These are phyloP conservation scores for Cirrhinus molitorella DNA, from an alignment of 2,797 vertebrate genomes.

Conservation along the genomic window DNA sequence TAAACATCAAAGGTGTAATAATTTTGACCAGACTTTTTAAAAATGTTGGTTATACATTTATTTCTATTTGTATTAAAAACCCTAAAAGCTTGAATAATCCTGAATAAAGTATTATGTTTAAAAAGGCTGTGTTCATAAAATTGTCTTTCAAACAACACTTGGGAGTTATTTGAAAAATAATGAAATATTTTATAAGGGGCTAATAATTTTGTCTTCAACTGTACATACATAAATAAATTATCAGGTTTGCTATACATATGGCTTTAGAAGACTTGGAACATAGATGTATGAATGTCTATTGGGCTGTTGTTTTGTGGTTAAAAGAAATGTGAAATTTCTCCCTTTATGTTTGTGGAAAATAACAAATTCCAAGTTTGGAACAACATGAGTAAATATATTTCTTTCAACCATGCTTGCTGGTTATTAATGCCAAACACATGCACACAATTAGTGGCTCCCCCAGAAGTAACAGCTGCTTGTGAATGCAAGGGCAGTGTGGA, in stretches of 20 bases:
- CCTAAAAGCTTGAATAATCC: no score
- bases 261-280: neutral
- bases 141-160: no score
- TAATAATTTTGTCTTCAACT: no score
- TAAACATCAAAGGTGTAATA: no score
- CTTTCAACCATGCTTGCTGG: neutral
- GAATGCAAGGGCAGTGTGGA: conserved; percentile 56
- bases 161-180: no score
- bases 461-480: conserved; percentile 44
- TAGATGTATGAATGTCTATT: neutral
- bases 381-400: neutral
- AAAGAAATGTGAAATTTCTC: neutral
- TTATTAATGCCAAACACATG: conserved; percentile 7
- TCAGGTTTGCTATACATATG: neutral
- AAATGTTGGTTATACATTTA: no score
- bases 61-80: no score
- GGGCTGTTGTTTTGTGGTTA: neutral
- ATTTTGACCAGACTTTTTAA: no score
- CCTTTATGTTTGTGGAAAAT: neutral
- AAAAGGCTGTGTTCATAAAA: no score
- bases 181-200: no score
- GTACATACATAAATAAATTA: no score
- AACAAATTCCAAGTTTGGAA: neutral
- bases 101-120: no score
- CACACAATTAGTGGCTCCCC: neutral